A percentile compares a stretch with the other conserved stretches of the same genome.
These are phyloP conservation scores for Daphoenositta chrysoptera DNA, from an alignment of 2,113 vertebrate species.

Conservation along the genomic window DNA sequence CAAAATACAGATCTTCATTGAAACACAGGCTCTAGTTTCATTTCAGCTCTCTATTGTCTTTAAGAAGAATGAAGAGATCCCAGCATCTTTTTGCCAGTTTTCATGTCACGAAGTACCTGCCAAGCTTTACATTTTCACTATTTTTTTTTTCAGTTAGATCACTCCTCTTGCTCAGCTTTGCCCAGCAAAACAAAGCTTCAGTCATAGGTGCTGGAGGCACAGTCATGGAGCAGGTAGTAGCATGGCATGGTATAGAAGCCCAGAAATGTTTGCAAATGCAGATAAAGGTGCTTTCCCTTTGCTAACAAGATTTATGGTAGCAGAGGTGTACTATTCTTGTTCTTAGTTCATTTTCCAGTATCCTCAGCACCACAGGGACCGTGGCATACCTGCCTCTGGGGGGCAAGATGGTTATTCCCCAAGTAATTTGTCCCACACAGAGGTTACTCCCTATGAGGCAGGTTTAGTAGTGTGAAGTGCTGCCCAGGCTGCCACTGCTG, in stretches of 20 bases:
- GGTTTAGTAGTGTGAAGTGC: not conserved
- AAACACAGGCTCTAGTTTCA: not conserved
- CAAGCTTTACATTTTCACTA: not conserved
- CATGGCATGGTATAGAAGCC: not conserved
- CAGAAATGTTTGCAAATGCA: not conserved
- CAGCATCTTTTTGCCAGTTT: not conserved
- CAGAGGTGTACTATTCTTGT: not conserved
- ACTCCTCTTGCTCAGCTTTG: not conserved
- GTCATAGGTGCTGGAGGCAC: not conserved
- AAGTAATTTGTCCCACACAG: not conserved
- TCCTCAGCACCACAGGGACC: not conserved
- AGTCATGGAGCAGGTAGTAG: not conserved
- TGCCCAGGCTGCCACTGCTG: not conserved
- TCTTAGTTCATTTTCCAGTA: not conserved
- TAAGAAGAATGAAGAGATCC: not conserved
- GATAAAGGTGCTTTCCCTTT: not conserved
- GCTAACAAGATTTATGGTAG: not conserved
- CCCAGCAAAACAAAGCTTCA: not conserved
- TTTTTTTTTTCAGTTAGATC: not conserved
- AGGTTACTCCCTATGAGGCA: not conserved
- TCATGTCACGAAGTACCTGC: not conserved
- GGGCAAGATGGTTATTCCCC: not conserved
- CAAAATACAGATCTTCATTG: not conserved
- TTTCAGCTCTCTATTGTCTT: not conserved
- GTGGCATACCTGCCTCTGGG: not conserved